Evolutionary conservation across 2,113 vertebrate species (phyloP), one percentile per base, ranked within the genome.

Genomic region (Vireo altiloquus): DNA sequence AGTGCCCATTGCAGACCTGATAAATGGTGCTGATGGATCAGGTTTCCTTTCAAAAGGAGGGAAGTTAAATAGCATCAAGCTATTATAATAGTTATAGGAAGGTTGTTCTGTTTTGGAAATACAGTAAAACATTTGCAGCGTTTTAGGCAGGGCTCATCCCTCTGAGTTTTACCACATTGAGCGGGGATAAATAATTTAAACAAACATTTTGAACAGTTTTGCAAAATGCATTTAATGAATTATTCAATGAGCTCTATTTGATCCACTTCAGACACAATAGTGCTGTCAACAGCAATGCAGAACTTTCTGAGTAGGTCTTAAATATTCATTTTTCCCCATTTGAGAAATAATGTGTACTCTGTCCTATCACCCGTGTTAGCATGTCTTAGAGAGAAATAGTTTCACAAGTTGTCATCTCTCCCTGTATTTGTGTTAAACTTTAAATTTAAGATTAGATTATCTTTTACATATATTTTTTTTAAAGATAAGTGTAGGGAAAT

Each of bases 361-460:
- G 69, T 95, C 84, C 95, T 95, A 92, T 94, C 92, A 94, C 93
- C 90, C 87, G 2, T 84, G 70, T 94, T 93, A 95, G 69, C 90
- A 69, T 87, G 90, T 95, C 93, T 96, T 70, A 25, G 70, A 91
- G 89, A 95, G 66, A 92, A 96, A 94, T 93, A 94, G 90, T 95
- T 95, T 94, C 93, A 92, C 92, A 95, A 93, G 91, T 91, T 97
- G 94, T 96, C 96, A 96, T 95, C 78, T 93, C 80, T 97, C 74
- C 80, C 81, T 28, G 60, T 94, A 85, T 91, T 94, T 94, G 90
- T 89, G 86, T 93, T 95, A 91, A 96, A 92, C 90, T 97, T 94
- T 94, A 92, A 94, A 96, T 96, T 96, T 93, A 93, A 97, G 93
- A 97, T 97, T 93, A 97, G 93, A 69, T 95, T 97, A 96, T 96